These are phyloP conservation scores for Miichthys miiuy DNA, from an alignment of 2,797 vertebrate genomes.

Conservation along the genomic window DNA sequence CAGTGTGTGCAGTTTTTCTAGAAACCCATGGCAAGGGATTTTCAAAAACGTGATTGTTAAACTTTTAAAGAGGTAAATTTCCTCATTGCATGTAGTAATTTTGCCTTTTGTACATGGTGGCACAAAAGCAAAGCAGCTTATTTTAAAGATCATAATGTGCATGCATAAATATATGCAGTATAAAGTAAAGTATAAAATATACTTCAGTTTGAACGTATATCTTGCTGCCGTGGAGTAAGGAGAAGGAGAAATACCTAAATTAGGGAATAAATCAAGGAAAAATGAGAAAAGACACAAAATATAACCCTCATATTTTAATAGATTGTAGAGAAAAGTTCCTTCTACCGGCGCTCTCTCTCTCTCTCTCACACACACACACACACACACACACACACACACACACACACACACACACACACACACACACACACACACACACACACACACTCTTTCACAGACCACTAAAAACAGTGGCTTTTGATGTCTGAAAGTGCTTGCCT, in stretches of 20 bases:
- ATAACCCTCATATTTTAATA: neutral
- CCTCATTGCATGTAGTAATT: neutral
- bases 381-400: constrained; percentile 35
- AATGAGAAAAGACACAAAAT: neutral
- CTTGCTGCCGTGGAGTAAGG: neutral
- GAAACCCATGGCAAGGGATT: too few relatives aligned
- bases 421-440: constrained; percentile 16
- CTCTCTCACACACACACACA: constrained; percentile 21
- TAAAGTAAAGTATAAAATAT: neutral
- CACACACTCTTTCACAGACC: constrained; percentile 12
- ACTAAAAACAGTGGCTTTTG: constrained; percentile 47
- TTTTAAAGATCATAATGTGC: neutral
- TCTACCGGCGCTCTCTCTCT: neutral
- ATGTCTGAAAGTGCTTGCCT: constrained; percentile 37
- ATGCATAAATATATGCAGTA: neutral
- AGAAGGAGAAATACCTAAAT: neutral
- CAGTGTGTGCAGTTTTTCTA: too few relatives aligned
- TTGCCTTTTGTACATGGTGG: neutral
- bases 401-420: too few relatives aligned
- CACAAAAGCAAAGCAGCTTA: constrained; percentile 2
- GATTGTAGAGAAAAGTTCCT: neutral
- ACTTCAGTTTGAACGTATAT: neutral
- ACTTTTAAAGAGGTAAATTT: neutral
- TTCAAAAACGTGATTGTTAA: too few relatives aligned
- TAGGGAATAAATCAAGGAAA: neutral